Evolutionary conservation across 2,797 vertebrate genomes (phyloP), one percentile per base, ranked within the genome.

Genomic region (Alectoris magna): DNA sequence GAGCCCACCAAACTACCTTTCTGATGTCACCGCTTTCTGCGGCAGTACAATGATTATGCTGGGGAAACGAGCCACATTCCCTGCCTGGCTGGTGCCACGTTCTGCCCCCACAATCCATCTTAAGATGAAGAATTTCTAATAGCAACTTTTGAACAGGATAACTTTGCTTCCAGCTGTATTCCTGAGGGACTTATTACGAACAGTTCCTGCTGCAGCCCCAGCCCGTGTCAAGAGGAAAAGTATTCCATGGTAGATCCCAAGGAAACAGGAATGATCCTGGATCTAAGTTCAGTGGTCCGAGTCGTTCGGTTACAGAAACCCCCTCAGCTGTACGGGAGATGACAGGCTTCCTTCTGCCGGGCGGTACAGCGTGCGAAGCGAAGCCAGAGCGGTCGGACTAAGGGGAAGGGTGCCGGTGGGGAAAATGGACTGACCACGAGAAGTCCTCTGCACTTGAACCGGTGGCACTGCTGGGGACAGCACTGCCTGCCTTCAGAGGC

Each of bases 51-150:
- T 14, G 29, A 77, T 59, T 48, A 51, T 39, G 41, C 26, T 56
- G 38, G 66, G 62, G 66, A 18, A 64, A 39, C 23, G 19, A 79
- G 63, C 6, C 67, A 62, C 11, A 46, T 43, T 62, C 53, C 10
- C 46, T 43, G 69, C 34, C 51, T 64, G 70, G 27, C n/a, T 75
- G 44, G 38, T 89, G 51, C 39, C 55, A 44, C 5, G 0, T 66
- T 81, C 43, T 85, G 22, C 10, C 76, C 21, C 41, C 46, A 63
- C 66, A 59, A 48, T 27, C 31, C 68, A 77, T 49, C 60, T 56
- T n/a, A n/a, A 90, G 56, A 77, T 56, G 69, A 87, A 89, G 43
- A 70, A 88, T 89, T 91, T 86, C 82, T 86, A 86, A 75, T 59
- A 86, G 17, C 44, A 53, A 68, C 22, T 77, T 91, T 59, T 43